Base-by-base conservation (phyloP, 1,140 invertebrate genomes). In the Eurosta solidaginis region DNA sequence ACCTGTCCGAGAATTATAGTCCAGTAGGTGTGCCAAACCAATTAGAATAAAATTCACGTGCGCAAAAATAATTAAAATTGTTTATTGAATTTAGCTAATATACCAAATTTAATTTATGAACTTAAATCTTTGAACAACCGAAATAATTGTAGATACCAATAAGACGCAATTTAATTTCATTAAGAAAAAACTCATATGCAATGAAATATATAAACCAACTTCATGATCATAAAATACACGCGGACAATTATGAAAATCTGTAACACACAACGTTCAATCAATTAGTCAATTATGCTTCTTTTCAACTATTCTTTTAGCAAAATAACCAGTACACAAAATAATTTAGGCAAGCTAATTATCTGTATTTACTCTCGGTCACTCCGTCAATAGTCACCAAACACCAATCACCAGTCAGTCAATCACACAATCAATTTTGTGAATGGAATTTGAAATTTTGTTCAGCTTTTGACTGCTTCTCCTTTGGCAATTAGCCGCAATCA, bases 401-500 rank as follows among this genome's bases (percentile, higher is more conserved):
- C 59, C 36, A 29, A 20, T 68, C 54, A 59, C 27, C 7, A 68
- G 59, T 68, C 59, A 68, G 59, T 68, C n/a, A n/a, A n/a, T n/a
- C 59, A 68, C 59, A 68, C 59, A 33, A 33, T 68, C 59, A 68
- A 40, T 10, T 22, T 20, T 1, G 14, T 33, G 17, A 33, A 33
- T 20, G 59, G 59, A 29, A 68, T 40, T 14, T 20, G 59, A 40
- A 22, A 6, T 1, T 40, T 68, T 68, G 29, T 40, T 20, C n/a
- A 33, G 33, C 14, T 12, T 22, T 17, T 6, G 2, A 2, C 22
- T 20, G 59, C 33, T 22, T 22, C 33, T n/a, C n/a, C n/a, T n/a
- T 12, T 68, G 33, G 59, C 59, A 68, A 68, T 68, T 68, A 68
- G 59, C 29, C 33, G 33, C 59, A 68, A 68, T 68, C 59, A 68